Base-by-base conservation (phyloP, 2,797 vertebrate species). In the Hippoglossus hippoglossus region DNA sequence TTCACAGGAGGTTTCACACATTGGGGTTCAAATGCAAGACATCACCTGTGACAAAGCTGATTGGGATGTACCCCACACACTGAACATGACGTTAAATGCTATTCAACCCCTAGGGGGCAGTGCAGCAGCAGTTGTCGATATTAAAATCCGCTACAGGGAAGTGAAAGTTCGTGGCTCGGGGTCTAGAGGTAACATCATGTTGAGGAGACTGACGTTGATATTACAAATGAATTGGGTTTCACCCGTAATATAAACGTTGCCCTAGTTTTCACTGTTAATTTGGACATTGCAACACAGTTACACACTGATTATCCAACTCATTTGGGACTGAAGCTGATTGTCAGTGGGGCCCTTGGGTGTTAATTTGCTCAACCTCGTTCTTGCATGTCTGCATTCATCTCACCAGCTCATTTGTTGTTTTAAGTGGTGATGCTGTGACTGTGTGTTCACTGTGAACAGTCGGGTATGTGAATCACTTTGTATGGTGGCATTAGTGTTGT, bases 351-450 rank as follows among this genome's bases (percentile, higher is more conserved):
- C 34, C 25, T 24, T 22, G 22, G 68, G 56, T 70, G 64, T 82
- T 53, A 19, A 25, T 46, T 71, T 63, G 16, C 49, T 84, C 69
- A 34, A 19, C 28, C 67, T 3, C 0, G 1, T 69, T 54, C 63
- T 67, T 76, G 86, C 90, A 85, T 88, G 79, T 64, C 12, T 68
- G 83, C 85, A 62, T 63, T 79, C 83, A 85, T 88, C 75, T 81
- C 87, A 82, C 64, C 67, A 21, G 74, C 68, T 77, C 78, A 74
- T 80, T 28, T 46, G 77, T 79, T 57, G 72, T 46, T 81, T 80
- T 77, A 26, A 19, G 36, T 83, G 65, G 36, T 61, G 68, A 24
- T 78, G 58, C 22, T 28, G 71, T 87, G 67, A 75, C 18, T 65
- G 69, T 84, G 67, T 84, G 62, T 73, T 19, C 73, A 74, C 76